A percentile compares a stretch with the other conserved stretches of the same genome.
phyloP scores from a whole-genome alignment of 64 coral and sea anemone species.

The Porites australiensis region DNA sequence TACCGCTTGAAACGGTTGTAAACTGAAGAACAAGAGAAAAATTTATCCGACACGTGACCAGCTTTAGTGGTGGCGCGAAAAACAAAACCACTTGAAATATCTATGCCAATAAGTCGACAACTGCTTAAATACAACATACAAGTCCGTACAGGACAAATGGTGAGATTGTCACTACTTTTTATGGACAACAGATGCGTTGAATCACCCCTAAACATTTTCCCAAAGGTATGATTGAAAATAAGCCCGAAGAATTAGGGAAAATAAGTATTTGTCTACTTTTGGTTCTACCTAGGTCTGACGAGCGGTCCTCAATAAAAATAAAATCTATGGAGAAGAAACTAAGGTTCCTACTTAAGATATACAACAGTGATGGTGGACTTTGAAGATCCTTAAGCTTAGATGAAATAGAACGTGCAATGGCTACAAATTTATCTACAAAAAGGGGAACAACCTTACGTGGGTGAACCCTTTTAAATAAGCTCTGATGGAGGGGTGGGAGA shows the following conservation, averaged over 20 bases:
- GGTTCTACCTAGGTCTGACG: background rate
- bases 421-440: background rate
- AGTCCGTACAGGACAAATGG: slow-evolving; percentile 2
- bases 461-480: background rate
- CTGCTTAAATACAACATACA: slow-evolving; percentile 19
- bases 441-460: slow-evolving; percentile 16
- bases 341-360: slow-evolving; percentile 13
- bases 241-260: background rate
- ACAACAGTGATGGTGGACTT: background rate
- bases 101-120: background rate
- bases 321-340: slow-evolving; percentile 37
- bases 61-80: background rate
- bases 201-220: slow-evolving; percentile 1
- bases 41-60: background rate
- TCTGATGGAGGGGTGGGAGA: background rate
- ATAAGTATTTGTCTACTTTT: background rate
- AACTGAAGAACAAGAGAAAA: background rate
- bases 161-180: background rate
- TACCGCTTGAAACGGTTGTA: slow-evolving; percentile 28
- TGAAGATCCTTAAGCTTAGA: too few species aligned
- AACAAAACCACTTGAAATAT: background rate
- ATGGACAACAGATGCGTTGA: background rate
- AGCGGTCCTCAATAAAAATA: slow-evolving; percentile 14
- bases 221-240: slow-evolving; percentile 42
- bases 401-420: background rate